These are phyloP conservation scores for Eonycteris spelaea DNA, from an alignment of 2,113 vertebrate genomes.

Conservation along the genomic window DNA sequence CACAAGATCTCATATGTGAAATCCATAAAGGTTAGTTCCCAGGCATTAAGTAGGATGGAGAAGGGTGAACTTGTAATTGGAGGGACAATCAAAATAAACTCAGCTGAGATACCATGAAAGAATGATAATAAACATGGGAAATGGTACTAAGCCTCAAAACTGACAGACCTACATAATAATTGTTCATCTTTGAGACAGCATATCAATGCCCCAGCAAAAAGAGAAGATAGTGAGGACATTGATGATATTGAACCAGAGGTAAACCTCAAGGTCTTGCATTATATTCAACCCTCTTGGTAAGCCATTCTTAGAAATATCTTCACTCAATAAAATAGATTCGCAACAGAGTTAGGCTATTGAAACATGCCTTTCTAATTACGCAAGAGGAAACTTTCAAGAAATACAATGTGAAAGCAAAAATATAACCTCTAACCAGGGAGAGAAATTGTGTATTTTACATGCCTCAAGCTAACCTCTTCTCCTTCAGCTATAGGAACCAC, in stretches of 20 bases:
- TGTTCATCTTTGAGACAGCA: not conserved
- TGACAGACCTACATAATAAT: not conserved
- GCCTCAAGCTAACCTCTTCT: not conserved
- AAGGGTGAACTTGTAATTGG: not conserved
- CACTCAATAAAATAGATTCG: not conserved
- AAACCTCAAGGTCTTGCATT: not conserved
- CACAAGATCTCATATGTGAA: not conserved
- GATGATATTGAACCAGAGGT: not conserved
- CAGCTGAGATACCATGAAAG: not conserved
- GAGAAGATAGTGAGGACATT: not conserved
- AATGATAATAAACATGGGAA: not conserved
- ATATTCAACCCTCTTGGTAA: not conserved
- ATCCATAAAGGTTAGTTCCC: not conserved
- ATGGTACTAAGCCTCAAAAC: not conserved
- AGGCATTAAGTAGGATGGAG: not conserved
- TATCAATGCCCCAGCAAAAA: not conserved
- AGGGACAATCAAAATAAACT: not conserved
- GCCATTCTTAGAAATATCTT: not conserved
- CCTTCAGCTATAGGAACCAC: not conserved
- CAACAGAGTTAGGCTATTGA: not conserved
- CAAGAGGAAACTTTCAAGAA: not conserved
- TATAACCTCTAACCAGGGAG: not conserved
- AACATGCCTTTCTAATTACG: not conserved
- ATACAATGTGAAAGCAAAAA: not conserved
- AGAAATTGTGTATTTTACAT: not conserved